Percentiles rank a stretch among this genome's conserved stretches.
phyloP scores from a whole-genome alignment of 2,797 vertebrate species.

The Buphagus erythrorhynchus region DNA sequence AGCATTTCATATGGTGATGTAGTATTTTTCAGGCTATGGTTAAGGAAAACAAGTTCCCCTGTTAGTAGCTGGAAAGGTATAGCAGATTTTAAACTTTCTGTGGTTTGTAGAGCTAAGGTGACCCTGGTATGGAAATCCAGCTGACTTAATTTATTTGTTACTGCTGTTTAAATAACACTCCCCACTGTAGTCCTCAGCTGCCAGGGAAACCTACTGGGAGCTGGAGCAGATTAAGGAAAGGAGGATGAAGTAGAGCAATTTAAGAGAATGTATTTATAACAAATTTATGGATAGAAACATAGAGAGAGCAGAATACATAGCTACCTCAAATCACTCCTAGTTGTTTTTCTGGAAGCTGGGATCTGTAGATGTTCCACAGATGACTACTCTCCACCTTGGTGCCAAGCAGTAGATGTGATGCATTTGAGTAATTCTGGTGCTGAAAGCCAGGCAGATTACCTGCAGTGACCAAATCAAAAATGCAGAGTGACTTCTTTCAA shows the following conservation, averaged over 20 bases:
- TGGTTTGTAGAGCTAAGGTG: not conserved
- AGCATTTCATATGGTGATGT: not conserved
- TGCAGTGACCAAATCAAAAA: not conserved
- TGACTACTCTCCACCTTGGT: not conserved
- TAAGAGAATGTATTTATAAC: not conserved
- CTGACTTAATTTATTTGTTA: constrained; percentile 16
- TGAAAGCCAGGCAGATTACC: not conserved
- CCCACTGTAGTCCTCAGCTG: not conserved
- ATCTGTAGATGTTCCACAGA: not conserved
- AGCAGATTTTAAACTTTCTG: not conserved
- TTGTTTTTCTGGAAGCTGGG: not conserved
- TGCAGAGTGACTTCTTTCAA: not conserved
- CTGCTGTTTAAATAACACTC: constrained; percentile 5
- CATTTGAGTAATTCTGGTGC: not conserved
- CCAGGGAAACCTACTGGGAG: not conserved
- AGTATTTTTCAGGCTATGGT: not conserved
- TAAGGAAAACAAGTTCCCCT: not conserved
- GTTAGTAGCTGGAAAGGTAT: not conserved
- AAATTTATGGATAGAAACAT: not conserved
- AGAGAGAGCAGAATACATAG: not conserved
- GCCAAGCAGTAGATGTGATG: not conserved
- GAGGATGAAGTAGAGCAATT: not conserved
- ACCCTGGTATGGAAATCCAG: constrained; percentile 4
- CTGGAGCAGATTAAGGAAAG: not conserved
- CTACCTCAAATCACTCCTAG: not conserved